Conservation (phyloP, 1,140 invertebrate genomes). For the Drosophila cardini region DNA sequence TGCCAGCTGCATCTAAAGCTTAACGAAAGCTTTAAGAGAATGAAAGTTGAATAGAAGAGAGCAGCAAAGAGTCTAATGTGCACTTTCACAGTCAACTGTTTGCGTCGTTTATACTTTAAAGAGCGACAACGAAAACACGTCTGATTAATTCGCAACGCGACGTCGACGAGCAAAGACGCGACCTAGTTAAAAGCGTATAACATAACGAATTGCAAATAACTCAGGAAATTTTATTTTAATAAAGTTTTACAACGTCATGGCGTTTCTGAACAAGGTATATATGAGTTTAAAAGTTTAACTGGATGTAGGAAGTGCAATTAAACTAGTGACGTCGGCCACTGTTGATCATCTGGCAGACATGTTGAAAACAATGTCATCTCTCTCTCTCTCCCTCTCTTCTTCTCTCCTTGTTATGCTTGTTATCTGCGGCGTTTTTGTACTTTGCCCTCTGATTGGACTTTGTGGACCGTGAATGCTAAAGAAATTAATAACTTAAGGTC, state of each 20-base stretch:
- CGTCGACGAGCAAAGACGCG: slow-evolving; percentile 56
- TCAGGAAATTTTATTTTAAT: slow-evolving; percentile 27
- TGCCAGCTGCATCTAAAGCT: slow-evolving; percentile 8
- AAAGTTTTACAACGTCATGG: slow-evolving; percentile 53
- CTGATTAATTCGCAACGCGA: slow-evolving; percentile 61
- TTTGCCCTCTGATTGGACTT: slow-evolving; percentile 64
- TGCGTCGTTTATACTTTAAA: slow-evolving; percentile 25
- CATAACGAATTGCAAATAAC: slow-evolving; percentile 14
- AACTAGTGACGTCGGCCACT: slow-evolving; percentile 27
- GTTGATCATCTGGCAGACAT: slow-evolving; percentile 48
- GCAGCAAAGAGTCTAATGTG: slow-evolving; percentile 58
- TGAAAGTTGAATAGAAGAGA: slow-evolving; percentile 9
- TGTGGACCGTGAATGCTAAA: slow-evolving; percentile 24
- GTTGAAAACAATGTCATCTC: slow-evolving; percentile 19
- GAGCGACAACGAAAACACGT: slow-evolving; percentile 36
- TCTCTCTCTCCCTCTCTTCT: slow-evolving; percentile 3
- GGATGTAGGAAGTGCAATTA: slow-evolving; percentile 8
- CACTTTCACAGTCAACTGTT: slow-evolving; percentile 41
- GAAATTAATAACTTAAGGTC: slow-evolving; percentile 16
- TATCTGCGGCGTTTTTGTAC: slow-evolving; percentile 59
- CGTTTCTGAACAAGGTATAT: slow-evolving; percentile 79
- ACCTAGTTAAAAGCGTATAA: slow-evolving; percentile 50
- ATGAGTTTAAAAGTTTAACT: slow-evolving; percentile 22
- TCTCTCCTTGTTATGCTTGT: slow-evolving; percentile 10
- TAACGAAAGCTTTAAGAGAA: slow-evolving; percentile 33